Conservation (phyloP, 2,113 vertebrate genomes). For the Isichthys henryi region DNA sequence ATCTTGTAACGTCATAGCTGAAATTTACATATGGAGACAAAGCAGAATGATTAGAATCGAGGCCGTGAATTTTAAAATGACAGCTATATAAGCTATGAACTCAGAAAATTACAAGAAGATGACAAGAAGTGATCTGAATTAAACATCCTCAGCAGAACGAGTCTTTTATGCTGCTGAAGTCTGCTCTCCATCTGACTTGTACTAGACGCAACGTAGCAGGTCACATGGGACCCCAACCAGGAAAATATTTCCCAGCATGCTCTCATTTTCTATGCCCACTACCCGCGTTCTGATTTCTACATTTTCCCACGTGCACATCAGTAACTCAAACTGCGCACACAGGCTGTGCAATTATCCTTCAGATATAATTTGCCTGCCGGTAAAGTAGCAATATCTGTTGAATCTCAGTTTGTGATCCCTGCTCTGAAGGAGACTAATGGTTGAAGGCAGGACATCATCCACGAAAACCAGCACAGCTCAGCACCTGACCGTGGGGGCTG, state of each 20-base stretch:
- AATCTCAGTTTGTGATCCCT: background rate
- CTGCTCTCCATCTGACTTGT: background rate
- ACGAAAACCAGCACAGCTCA: background rate
- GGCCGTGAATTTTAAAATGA: background rate
- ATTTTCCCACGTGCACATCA: background rate
- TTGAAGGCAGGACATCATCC: background rate
- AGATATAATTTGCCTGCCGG: background rate
- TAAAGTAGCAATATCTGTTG: background rate
- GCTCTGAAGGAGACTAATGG: background rate
- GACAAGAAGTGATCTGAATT: background rate
- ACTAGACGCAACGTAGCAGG: no score
- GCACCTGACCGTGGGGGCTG: background rate
- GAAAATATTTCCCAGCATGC: background rate
- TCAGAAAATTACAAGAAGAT: no score
- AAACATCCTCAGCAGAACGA: background rate
- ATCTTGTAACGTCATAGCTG: background rate
- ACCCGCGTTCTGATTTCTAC: background rate
- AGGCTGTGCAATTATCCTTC: background rate
- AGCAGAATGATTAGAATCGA: background rate
- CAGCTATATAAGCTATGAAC: background rate
- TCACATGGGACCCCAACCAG: background rate
- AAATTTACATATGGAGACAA: background rate
- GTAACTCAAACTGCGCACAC: background rate
- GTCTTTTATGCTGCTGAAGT: background rate
- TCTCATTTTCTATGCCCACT: background rate